These are phyloP conservation scores for Mythimna impura DNA, from an alignment of 2,888 invertebrate genomes.

Conservation along the genomic window DNA sequence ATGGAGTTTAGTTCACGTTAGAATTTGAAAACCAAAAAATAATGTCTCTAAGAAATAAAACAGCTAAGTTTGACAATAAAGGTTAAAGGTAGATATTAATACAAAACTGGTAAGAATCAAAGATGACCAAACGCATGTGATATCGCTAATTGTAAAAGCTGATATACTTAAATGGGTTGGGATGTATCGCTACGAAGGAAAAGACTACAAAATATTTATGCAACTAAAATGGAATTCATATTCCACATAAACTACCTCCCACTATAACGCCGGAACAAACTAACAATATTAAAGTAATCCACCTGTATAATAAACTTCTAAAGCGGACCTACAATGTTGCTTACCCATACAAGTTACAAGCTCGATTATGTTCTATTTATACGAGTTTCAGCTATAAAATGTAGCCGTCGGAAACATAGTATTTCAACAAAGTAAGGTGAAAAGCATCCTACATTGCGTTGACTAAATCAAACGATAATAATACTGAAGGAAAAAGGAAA, in stretches of 20 bases:
- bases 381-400: slow-evolving; percentile 48
- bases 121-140: slow-evolving; percentile 1
- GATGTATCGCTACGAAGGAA: neutral
- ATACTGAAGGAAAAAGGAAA: slow-evolving; percentile 26
- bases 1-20: no score
- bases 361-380: slow-evolving; percentile 59
- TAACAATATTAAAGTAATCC: slow-evolving; percentile 12
- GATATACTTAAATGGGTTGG: neutral
- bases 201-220: neutral
- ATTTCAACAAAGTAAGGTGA: slow-evolving; percentile 49
- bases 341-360: slow-evolving; percentile 48
- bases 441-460: slow-evolving; percentile 22
- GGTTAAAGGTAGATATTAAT: slow-evolving; percentile 5
- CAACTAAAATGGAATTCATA: neutral
- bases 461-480: slow-evolving; percentile 15
- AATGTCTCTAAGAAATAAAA: neutral
- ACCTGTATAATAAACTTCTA: slow-evolving; percentile 32
- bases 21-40: neutral
- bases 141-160: slow-evolving; percentile 2
- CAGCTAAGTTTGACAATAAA: slow-evolving; percentile 1
- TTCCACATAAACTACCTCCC: neutral
- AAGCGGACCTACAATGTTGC: slow-evolving; percentile 48
- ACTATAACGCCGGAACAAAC: slow-evolving; percentile 6
- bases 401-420: slow-evolving; percentile 45
- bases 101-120: neutral